phyloP scores from a whole-genome alignment of 30 jellyfish, hydroid and myxozoan species.

The Phacellophora camtschatica region DNA sequence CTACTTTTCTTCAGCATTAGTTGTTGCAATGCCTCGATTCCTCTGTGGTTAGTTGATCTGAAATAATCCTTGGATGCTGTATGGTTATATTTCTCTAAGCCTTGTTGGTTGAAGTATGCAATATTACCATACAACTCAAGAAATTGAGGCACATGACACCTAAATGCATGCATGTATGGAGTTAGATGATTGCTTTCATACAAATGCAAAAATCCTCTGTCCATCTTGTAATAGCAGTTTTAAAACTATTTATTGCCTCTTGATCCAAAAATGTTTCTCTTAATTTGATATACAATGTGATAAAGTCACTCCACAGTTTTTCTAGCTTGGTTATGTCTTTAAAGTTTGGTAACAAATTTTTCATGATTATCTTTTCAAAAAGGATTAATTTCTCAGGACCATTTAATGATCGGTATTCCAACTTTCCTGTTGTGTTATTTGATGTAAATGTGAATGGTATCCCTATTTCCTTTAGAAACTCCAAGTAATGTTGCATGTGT shows the following conservation, averaged over 20 bases:
- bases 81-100: constrained; percentile 19
- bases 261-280: not conserved
- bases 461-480: not conserved
- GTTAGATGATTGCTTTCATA: not conserved
- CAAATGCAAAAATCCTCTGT: constrained; percentile 9
- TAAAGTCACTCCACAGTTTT: constrained; percentile 7
- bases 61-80: constrained; percentile 20
- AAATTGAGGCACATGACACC: constrained; percentile 35
- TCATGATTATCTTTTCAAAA: not conserved
- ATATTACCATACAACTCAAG: not conserved
- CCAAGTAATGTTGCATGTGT: not conserved
- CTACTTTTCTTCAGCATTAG: constrained; percentile 35
- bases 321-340: not conserved
- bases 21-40: constrained; percentile 4
- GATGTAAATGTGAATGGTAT: not conserved
- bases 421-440: not conserved
- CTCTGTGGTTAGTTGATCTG: constrained; percentile 43
- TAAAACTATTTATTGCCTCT: not conserved
- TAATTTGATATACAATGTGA: not conserved
- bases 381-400: constrained; percentile 33
- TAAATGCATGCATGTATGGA: constrained; percentile 39
- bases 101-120: constrained; percentile 32
- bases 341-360: not conserved
- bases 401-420: not conserved
- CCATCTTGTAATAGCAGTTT: not conserved